Percentiles rank a stretch among this genome's conserved stretches.
These are phyloP conservation scores for Achlya flavicornis DNA, from an alignment of 2,888 invertebrate species.

Conservation along the genomic window DNA sequence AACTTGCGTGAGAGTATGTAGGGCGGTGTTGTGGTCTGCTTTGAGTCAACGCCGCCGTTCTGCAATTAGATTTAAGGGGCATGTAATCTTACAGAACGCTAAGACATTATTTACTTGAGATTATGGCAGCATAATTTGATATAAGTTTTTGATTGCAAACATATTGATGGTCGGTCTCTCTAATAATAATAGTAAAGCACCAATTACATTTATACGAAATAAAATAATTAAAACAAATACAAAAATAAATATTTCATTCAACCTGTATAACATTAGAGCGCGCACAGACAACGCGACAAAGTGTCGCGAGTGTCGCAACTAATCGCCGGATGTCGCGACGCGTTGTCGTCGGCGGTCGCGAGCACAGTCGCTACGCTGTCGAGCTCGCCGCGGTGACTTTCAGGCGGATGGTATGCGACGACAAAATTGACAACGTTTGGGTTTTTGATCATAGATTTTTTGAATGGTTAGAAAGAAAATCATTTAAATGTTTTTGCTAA, in stretches of 20 bases:
- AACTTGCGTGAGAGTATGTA: not conserved
- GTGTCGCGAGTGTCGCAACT: slow-evolving; percentile 40
- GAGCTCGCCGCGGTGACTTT: slow-evolving; percentile 60
- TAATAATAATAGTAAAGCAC: too few relatives aligned
- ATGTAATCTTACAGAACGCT: too few relatives aligned
- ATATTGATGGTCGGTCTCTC: too few relatives aligned
- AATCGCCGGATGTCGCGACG: slow-evolving; percentile 38
- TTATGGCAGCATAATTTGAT: too few relatives aligned
- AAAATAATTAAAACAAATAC: not conserved
- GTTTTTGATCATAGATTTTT: not conserved
- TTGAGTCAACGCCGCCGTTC: not conserved
- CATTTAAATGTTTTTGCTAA: not conserved
- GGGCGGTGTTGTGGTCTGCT: not conserved
- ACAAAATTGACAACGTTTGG: slow-evolving; percentile 8
- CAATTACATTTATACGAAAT: not conserved
- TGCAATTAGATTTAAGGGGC: not conserved
- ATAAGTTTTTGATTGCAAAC: too few relatives aligned
- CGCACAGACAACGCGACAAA: slow-evolving; percentile 33
- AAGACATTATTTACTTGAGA: too few relatives aligned
- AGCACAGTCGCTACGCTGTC: slow-evolving; percentile 58
- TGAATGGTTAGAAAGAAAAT: not conserved
- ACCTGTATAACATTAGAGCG: slow-evolving; percentile 32
- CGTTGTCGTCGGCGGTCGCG: slow-evolving; percentile 48
- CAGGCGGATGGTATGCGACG: slow-evolving; percentile 64
- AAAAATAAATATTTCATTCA: not conserved